Percentiles rank a stretch among this genome's conserved stretches.
Evolutionary conservation across 2,888 invertebrate genomes (phyloP).

Genomic region (Cryptocephalus primarius): DNA sequence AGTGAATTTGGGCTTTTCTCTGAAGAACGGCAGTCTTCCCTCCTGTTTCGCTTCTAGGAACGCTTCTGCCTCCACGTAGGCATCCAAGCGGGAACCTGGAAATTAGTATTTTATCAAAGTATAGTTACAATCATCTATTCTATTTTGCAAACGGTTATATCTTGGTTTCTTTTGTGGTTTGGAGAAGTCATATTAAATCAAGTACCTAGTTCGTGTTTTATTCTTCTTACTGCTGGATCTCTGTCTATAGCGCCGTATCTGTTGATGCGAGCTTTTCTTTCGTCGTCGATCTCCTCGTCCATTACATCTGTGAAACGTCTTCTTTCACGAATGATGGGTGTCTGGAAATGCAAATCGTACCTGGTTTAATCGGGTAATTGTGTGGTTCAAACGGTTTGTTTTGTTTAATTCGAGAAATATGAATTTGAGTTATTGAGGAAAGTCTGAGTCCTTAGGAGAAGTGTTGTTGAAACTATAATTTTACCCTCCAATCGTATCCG

Average conservation of each 20-base stretch:
- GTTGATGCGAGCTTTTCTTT: slow-evolving; percentile 69
- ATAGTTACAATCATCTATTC: not conserved
- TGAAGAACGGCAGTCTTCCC: slow-evolving; percentile 77
- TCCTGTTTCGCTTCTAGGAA: slow-evolving; percentile 67
- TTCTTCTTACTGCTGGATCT: slow-evolving; percentile 53
- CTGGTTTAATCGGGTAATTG: not conserved
- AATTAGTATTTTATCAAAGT: not conserved
- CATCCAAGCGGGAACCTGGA: slow-evolving; percentile 58
- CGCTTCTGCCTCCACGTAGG: slow-evolving; percentile 80
- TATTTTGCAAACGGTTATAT: too few species aligned
- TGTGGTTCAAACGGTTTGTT: not conserved
- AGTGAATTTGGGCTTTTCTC: slow-evolving; percentile 79
- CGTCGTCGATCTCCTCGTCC: slow-evolving; percentile 93
- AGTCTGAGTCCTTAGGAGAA: too few species aligned
- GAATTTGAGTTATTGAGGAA: not conserved
- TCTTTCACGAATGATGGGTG: slow-evolving; percentile 79
- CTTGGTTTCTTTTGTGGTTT: too few species aligned
- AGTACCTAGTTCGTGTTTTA: slow-evolving; percentile 69
- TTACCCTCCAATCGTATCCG: slow-evolving; percentile 68
- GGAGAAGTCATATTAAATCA: too few species aligned
- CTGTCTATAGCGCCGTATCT: slow-evolving; percentile 58
- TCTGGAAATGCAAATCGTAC: slow-evolving; percentile 38
- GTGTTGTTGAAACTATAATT: slow-evolving; percentile 16
- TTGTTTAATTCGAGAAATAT: not conserved
- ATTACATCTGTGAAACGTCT: slow-evolving; percentile 87